Base-by-base conservation (phyloP, 2,888 invertebrate species). In the Linnaemya vulpina region DNA sequence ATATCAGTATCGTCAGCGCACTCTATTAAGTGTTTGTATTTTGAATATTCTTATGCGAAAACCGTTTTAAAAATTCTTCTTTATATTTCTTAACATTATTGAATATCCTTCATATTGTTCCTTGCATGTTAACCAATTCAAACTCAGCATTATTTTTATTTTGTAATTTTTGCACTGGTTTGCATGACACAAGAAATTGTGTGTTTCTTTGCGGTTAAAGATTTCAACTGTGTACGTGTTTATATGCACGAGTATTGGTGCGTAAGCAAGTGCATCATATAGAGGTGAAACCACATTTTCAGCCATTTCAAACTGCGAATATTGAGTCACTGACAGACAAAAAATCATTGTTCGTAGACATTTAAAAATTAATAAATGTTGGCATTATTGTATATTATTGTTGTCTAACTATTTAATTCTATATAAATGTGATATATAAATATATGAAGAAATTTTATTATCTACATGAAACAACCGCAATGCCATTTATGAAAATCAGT, bases 241-340 rank as follows among this genome's bases (percentile, higher is more conserved):
- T 35, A 7, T 40, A 8, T 40, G n/a, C n/a, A n/a, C n/a, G n/a
- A n/a, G 17, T 20, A 17, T 58, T 60, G 43, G 3, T 55, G 43
- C 20, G 13, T 55, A 40, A 30, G 25, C 11, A 43, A 22, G 53
- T 70, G 22, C 22, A 40, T 60, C 20, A 46, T 62, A 77, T 73
- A 53, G 43, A 71, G 79, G 71, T 71, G 71, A 77, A 73, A 73
- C 77, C 83, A 35, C 83, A 83, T 63, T 77, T 83, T 55, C 49
- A 74, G 51, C 67, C 51, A 74, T 81, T 62, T 68, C 53, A 74
- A 68, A 43, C 9, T 49, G 55, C 25, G 51, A 73, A 30, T 30
- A 25, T 17, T 58, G 71, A 58, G 30, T 20, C 43, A 68, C 53
- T 63, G n/a, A n/a, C n/a, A n/a, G n/a, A 70, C 38, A 71, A 17